Evolutionary conservation across 2,113 vertebrate species (phyloP).

Genomic region (Rostratula benghalensis): DNA sequence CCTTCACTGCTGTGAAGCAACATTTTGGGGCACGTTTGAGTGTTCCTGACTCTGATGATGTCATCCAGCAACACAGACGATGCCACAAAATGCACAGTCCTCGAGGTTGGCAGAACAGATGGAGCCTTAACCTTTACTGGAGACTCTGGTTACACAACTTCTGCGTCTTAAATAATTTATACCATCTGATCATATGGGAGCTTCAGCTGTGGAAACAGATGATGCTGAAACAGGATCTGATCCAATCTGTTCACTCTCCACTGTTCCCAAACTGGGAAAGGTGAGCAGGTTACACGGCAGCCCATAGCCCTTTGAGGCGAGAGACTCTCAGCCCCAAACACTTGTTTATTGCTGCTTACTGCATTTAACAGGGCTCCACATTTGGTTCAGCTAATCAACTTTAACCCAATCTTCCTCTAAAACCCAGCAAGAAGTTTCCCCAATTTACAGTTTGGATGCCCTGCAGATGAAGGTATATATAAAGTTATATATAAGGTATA

Average conservation of each 20-base stretch:
- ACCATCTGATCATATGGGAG: conserved; percentile 60
- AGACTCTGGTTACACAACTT: conserved; percentile 69
- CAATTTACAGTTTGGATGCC: not conserved
- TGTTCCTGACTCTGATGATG: conserved; percentile 35
- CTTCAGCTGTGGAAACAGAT: conserved; percentile 74
- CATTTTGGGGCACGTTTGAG: not conserved
- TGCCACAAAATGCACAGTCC: conserved; percentile 50
- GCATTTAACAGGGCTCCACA: not conserved
- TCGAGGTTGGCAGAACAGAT: conserved; percentile 67
- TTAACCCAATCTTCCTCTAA: not conserved
- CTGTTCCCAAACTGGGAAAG: conserved; percentile 54
- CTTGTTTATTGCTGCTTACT: conserved; percentile 58
- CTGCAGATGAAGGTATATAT: not conserved
- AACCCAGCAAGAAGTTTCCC: not conserved
- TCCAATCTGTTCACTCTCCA: conserved; percentile 69
- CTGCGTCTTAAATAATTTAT: conserved; percentile 77
- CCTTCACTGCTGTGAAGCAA: conserved; percentile 32
- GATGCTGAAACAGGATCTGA: conserved; percentile 74
- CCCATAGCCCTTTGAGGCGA: not conserved
- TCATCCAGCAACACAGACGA: conserved; percentile 50
- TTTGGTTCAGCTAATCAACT: not conserved
- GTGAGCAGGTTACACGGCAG: conserved; percentile 56
- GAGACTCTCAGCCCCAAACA: conserved; percentile 36
- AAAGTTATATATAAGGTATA: not conserved
- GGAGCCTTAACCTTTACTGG: conserved; percentile 63